A percentile compares a stretch with the other conserved stretches of the same genome.
phyloP scores from a whole-genome alignment of 2,113 vertebrate genomes.

The Numenius arquata region DNA sequence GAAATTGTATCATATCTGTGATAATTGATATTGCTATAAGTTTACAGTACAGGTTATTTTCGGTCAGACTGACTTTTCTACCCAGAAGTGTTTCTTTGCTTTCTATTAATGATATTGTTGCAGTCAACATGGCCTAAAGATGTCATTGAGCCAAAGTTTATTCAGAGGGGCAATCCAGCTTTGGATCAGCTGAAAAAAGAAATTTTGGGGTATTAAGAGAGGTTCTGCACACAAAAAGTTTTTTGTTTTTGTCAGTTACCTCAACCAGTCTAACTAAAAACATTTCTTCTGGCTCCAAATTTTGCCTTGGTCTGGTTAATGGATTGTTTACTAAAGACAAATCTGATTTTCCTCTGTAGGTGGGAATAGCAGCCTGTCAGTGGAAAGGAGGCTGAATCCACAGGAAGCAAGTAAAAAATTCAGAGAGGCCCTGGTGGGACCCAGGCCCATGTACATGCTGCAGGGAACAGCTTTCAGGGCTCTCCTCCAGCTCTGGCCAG shows the following conservation, averaged over 20 bases:
- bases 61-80: background rate
- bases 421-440: background rate
- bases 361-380: background rate
- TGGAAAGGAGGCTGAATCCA: background rate
- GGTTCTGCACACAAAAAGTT: background rate
- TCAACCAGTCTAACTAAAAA: background rate
- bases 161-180: fast-evolving
- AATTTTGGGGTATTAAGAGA: background rate
- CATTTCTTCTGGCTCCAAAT: background rate
- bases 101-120: background rate
- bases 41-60: background rate
- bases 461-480: background rate
- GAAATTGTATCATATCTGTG: background rate
- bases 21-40: background rate
- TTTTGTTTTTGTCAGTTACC: background rate
- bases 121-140: background rate
- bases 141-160: background rate
- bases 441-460: fast-evolving
- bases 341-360: background rate
- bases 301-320: background rate
- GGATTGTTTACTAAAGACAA: background rate
- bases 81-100: background rate
- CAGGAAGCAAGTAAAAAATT: background rate
- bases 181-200: background rate
- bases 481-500: background rate